phyloP scores from a whole-genome alignment of 2,888 invertebrate genomes.

The Invenusta paracnida region DNA sequence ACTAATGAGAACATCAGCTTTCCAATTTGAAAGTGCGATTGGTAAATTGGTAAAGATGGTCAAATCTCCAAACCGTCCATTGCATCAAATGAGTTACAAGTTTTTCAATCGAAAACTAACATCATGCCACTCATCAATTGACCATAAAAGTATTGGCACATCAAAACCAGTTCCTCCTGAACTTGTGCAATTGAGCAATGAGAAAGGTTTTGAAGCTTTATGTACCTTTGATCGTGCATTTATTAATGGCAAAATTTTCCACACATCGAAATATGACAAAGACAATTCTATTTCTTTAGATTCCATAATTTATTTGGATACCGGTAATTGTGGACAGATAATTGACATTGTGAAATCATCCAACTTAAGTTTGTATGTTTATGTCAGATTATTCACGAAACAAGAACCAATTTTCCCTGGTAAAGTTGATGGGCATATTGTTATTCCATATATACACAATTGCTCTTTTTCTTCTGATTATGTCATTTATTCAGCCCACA shows the following conservation, averaged over 20 bases:
- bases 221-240: neutral
- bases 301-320: neutral
- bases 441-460: neutral
- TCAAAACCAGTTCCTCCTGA: neutral
- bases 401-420: neutral
- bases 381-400: neutral
- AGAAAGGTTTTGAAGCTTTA: neutral
- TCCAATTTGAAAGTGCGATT: slow-evolving; percentile 4
- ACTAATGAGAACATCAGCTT: neutral
- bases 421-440: neutral
- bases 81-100: neutral
- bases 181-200: neutral
- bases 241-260: neutral
- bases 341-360: neutral
- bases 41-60: neutral
- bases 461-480: neutral
- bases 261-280: neutral
- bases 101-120: slow-evolving; percentile 14
- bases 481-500: neutral
- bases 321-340: neutral
- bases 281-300: neutral
- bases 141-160: neutral
- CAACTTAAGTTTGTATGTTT: neutral
- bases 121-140: slow-evolving; percentile 6
- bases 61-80: neutral